A percentile compares a stretch with the other conserved stretches of the same genome.
Conservation (phyloP, 2,797 vertebrate species). For the Oreochromis grahami region DNA sequence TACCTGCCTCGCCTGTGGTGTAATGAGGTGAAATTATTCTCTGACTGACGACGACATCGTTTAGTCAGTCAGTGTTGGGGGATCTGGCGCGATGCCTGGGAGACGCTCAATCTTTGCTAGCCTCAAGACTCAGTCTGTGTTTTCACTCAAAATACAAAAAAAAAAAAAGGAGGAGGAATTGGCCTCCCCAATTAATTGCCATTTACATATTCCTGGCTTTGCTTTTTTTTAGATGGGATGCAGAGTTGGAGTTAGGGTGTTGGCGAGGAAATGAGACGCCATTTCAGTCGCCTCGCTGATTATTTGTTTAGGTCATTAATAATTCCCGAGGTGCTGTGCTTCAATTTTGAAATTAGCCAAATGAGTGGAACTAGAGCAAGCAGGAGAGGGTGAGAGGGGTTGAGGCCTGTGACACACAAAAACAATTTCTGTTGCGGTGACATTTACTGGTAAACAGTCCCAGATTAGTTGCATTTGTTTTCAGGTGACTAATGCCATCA, state of each 20-base stretch:
- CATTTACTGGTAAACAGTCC: constrained; percentile 48
- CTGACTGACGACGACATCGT: constrained; percentile 45
- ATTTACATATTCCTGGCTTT: constrained; percentile 86
- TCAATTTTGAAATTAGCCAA: constrained; percentile 74
- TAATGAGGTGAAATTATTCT: constrained; percentile 92
- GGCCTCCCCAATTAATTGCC: constrained; percentile 83
- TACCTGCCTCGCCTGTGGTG: constrained; percentile 78
- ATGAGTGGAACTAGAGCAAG: constrained; percentile 46
- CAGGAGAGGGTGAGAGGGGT: not conserved
- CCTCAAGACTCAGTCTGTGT: constrained; percentile 75
- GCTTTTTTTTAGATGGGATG: constrained; percentile 70
- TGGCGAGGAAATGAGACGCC: constrained; percentile 67
- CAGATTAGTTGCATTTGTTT: constrained; percentile 55
- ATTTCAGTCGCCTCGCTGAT: constrained; percentile 68
- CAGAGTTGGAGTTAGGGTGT: constrained; percentile 24
- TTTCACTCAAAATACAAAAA: constrained; percentile 84
- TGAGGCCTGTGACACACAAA: constrained; percentile 18
- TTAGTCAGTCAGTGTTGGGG: constrained; percentile 21
- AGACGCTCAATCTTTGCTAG: constrained; percentile 32
- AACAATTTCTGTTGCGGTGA: constrained; percentile 19
- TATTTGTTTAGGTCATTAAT: constrained; percentile 86
- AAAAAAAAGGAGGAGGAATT: constrained; percentile 61
- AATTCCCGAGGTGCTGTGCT: constrained; percentile 69
- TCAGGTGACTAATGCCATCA: constrained; percentile 42
- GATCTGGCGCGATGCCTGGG: constrained; percentile 29